Percentiles rank a stretch among this genome's conserved stretches.
phyloP scores from a whole-genome alignment of 2,113 vertebrate genomes.

The Emydura subglobosa region DNA sequence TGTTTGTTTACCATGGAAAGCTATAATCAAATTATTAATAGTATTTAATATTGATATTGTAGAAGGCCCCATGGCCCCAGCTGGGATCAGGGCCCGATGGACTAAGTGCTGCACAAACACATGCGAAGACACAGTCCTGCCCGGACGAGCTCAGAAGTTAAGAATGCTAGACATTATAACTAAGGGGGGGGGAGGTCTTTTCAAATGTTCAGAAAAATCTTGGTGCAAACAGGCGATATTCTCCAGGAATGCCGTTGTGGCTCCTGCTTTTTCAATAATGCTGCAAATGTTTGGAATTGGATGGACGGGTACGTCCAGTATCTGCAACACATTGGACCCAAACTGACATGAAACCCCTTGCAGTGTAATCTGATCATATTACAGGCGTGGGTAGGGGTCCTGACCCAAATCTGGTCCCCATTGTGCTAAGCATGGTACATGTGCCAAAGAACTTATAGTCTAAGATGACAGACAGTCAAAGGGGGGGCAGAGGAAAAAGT shows the following conservation, averaged over 20 bases:
- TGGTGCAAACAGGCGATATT: background rate
- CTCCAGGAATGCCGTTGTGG: background rate
- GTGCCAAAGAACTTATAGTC: background rate
- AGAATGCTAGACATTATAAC: too few relatives aligned
- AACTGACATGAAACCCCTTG: background rate
- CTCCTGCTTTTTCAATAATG: background rate
- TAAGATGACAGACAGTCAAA: background rate
- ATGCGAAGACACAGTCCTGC: background rate
- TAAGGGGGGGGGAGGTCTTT: background rate
- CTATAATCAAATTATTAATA: background rate
- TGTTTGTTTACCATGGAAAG: background rate
- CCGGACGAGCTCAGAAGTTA: background rate
- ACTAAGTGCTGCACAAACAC: background rate
- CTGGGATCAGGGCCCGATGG: background rate
- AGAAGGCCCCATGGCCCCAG: background rate
- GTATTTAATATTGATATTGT: background rate
- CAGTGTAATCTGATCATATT: background rate
- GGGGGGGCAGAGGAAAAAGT: background rate
- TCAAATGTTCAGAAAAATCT: background rate
- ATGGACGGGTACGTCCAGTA: background rate
- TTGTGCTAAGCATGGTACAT: background rate
- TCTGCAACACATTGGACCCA: background rate
- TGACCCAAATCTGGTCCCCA: background rate
- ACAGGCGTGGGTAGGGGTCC: background rate
- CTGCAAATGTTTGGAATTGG: background rate